These are phyloP conservation scores for Eriocheir sinensis DNA, from an alignment of 1,140 invertebrate species.

Conservation along the genomic window DNA sequence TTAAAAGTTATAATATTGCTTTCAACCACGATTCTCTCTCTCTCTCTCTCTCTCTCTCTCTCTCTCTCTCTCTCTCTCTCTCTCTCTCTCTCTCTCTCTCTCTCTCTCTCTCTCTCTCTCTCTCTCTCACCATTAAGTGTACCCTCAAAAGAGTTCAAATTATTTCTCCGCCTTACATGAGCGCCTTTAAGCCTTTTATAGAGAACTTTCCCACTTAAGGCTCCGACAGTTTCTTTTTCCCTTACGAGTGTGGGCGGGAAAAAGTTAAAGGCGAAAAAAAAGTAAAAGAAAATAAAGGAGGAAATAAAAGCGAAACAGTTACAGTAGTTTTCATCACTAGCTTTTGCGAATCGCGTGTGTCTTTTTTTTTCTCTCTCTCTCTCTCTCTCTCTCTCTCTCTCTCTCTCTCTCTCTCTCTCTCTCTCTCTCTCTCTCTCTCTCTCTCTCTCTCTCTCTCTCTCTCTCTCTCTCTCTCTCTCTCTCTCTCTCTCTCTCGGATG, in stretches of 20 bases:
- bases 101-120: slow-evolving; percentile 41
- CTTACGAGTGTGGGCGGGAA: too few relatives aligned
- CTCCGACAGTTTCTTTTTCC: too few relatives aligned
- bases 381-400: background rate
- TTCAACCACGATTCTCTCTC: too few relatives aligned
- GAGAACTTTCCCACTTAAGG: too few relatives aligned
- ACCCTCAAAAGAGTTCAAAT: background rate
- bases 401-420: slow-evolving; percentile 16
- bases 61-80: background rate
- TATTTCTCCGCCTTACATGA: too few relatives aligned
- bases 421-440: background rate
- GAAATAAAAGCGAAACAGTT: too few relatives aligned
- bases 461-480: background rate
- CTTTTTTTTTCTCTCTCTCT: background rate
- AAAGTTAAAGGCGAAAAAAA: too few relatives aligned
- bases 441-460: background rate
- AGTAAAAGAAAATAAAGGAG: too few relatives aligned
- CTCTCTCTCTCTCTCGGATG: background rate
- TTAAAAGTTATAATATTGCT: too few relatives aligned
- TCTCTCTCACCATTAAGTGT: background rate
- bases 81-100: background rate
- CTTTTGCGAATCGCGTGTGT: background rate
- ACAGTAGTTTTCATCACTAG: too few relatives aligned
- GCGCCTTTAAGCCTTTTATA: too few relatives aligned
- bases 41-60: too few relatives aligned